These are phyloP conservation scores for Gephyroberyx darwinii DNA, from an alignment of 2,797 vertebrate genomes.

Conservation along the genomic window DNA sequence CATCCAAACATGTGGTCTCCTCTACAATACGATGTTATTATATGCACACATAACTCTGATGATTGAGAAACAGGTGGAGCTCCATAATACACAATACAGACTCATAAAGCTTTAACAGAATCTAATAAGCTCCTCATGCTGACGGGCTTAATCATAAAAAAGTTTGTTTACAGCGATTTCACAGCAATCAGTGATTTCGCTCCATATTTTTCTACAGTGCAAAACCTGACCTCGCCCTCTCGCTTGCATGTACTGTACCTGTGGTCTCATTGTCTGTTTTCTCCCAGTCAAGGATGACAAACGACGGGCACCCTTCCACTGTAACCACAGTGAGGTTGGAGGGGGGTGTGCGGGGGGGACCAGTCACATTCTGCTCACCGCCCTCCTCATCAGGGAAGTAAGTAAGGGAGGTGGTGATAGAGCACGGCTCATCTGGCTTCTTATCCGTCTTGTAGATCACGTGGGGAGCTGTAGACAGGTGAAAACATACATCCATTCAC, in stretches of 20 bases:
- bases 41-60: slow-evolving; percentile 3
- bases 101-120: background rate
- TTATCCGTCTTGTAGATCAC: slow-evolving; percentile 93
- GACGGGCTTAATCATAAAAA: background rate
- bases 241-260: slow-evolving; percentile 77
- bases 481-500: background rate
- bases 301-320: slow-evolving; percentile 95
- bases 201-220: background rate
- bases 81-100: slow-evolving; percentile 7
- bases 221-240: background rate
- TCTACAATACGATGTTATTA: slow-evolving; percentile 2
- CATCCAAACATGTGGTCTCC: slow-evolving; percentile 3
- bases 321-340: slow-evolving; percentile 95
- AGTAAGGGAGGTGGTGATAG: slow-evolving; percentile 91
- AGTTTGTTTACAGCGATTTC: background rate
- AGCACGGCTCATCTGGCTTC: slow-evolving; percentile 90
- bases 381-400: slow-evolving; percentile 90
- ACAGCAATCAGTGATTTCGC: background rate
- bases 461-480: slow-evolving; percentile 83
- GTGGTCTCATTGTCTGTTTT: slow-evolving; percentile 92
- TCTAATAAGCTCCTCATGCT: slow-evolving; percentile 7
- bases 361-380: slow-evolving; percentile 81
- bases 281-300: slow-evolving; percentile 95
- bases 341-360: slow-evolving; percentile 87
- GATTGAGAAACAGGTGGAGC: slow-evolving; percentile 4